Base-by-base conservation (phyloP, 2,797 vertebrate species). In the Cirrhinus molitorella region DNA sequence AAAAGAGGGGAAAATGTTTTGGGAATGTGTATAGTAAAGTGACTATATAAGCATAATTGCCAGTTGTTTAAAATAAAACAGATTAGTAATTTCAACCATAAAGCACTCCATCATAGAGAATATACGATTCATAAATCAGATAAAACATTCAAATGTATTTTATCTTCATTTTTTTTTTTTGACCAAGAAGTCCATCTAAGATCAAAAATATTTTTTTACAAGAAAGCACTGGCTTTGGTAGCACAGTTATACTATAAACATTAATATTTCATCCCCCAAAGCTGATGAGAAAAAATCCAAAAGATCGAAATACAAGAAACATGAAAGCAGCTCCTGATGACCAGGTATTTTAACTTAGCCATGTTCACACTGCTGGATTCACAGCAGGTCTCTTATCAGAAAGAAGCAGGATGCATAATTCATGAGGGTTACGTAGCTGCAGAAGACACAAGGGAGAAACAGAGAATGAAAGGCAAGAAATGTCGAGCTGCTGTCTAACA, bases 401-500 rank as follows among this genome's bases (percentile, higher is more conserved):
- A 75, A 12, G 2, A 13, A 9, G 34, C 53, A 43, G 53, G 16
- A 59, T 75, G 73, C n/a, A 75, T 75, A 13, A 37, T 75, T 59
- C 14, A 75, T 59, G 34, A 59, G 14, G n/a, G 53, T 55, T 57
- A 40, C 2, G 0, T 4, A 57, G 73, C 11, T 40, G 11, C 11
- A 25, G 53, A 34, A 9, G 34, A 75, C 51, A 75, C 51, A 43
- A 71, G 74, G 23, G 21, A n/a, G 17, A 63, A 47, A 12, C 12
- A 68, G 5, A 61, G 10, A 77, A 59, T 21, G 34, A 85, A 57
- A 81, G 16, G 51, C 7, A 37, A 68, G 11, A 72, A 71, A 57
- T 65, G 14, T 25, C 51, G 68, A 72, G 25, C 59, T 66, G 34
- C 43, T 61, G 57, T 72, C 43, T 73, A 72, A 49, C 28, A 81